Base-by-base conservation (phyloP, 30 jellyfish, hydroid and myxozoan genomes). In the Aurelia sp. region DNA sequence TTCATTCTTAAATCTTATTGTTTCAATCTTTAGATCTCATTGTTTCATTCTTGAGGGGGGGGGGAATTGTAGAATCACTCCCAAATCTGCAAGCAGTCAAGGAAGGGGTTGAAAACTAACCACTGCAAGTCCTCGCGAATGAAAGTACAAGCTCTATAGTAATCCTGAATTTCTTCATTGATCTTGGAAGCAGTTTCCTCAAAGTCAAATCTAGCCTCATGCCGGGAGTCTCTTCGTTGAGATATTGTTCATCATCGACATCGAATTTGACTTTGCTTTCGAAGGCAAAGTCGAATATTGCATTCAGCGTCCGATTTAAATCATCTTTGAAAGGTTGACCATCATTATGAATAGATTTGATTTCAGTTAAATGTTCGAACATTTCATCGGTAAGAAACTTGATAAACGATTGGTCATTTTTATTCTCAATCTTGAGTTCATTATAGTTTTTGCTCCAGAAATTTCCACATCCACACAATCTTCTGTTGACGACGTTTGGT, bases 401-500 rank as follows among this genome's bases (percentile, higher is more conserved):
- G 23, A 18, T 13, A 9, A 59, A 59, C 6, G 33, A 1, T 3
- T 30, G 12, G 33, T 59, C 13, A 11, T 59, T 59, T 44, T 44
- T 41, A 41, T 41, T 44, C 15, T 44, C 55, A 9, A 7, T 44
- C 55, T 44, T 44, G 15, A 5, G 55, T 44, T 44, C 55, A 44
- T 44, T 27, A 27, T 27, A 11, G 0, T 7, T 22, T 15, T 33
- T 59, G 16, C 53, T 78, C 86, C 87, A 62, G 19, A 91, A 18
- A 10, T 79, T 68, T 11, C 79, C 53, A 73, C 96, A 78, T 5
- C 98, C 98, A 74, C 96, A 87, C 13, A 91, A 82, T 18, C 98
- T 52, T 79, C 98, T 74, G 70, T 91, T 91, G 6, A 81, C 93
- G 35, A 91, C 96, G 23, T 91, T 94, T 40, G 98, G 98, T 47